phyloP scores from a whole-genome alignment of 2,888 invertebrate species.

The Tetanocera ferruginea region DNA sequence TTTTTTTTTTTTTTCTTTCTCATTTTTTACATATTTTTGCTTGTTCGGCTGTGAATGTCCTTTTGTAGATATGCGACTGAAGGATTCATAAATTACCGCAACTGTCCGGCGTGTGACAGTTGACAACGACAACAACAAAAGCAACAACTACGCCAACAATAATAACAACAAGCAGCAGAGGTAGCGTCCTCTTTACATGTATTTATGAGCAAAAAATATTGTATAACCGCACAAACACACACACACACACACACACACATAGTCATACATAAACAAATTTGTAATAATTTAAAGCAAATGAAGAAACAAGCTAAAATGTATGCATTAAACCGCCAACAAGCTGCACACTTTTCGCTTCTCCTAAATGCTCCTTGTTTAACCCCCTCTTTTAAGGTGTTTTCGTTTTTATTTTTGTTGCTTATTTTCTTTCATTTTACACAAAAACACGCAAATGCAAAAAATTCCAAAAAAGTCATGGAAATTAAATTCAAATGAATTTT shows the following conservation, averaged over 20 bases:
- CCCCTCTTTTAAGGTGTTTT: background rate
- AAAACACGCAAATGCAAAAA: slow-evolving; percentile 8
- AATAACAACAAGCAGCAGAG: slow-evolving; percentile 1
- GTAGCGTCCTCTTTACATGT: background rate
- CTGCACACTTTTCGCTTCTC: background rate
- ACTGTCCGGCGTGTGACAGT: slow-evolving; percentile 60
- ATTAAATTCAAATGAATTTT: background rate
- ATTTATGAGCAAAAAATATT: background rate
- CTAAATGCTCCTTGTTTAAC: background rate
- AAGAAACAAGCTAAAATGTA: background rate
- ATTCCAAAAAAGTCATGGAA: background rate
- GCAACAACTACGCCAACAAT: slow-evolving; percentile 17
- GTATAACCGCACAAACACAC: background rate
- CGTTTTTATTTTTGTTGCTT: background rate
- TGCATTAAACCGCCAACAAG: background rate
- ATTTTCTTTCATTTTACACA: too few relatives aligned
- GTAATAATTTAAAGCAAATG: slow-evolving; percentile 16
- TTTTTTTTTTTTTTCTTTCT: background rate
- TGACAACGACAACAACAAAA: slow-evolving; percentile 63
- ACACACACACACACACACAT: background rate
- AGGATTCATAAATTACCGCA: slow-evolving; percentile 62
- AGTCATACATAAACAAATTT: background rate
- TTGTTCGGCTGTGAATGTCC: background rate
- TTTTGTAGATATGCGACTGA: slow-evolving; percentile 9
- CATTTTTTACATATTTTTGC: background rate